Base-by-base conservation (phyloP, 1,140 invertebrate species). In the Hetaerina americana region DNA sequence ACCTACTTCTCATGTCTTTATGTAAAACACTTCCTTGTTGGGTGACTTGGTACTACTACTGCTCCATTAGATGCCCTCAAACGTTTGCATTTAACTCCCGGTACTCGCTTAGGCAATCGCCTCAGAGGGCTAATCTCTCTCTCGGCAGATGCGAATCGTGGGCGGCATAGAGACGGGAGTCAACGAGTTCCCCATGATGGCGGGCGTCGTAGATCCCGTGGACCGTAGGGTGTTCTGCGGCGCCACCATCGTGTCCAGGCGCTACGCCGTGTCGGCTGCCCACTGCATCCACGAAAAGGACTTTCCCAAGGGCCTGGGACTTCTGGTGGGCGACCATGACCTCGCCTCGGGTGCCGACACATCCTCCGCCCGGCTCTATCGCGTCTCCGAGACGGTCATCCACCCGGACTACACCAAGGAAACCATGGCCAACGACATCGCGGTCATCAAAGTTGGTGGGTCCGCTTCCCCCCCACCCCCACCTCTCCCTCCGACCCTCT, bases 131-230 rank as follows among this genome's bases (percentile, higher is more conserved):
- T n/a, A n/a, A n/a, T n/a, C n/a, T n/a, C n/a, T n/a, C n/a, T n/a
- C n/a, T n/a, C n/a, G n/a, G n/a, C 75, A 88, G 85, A 81, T 78
- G 0, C 82, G 84, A 73, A 89, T 90, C 70, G 87, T 89, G 0
- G 86, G 86, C 2, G 88, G 89, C 0, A 69, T 74, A 2, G 78
- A 85, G 69, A 85, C 88, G 0, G 81, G 78, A 3, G 78, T 87
- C 0, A 87, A 89, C 74, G 88, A 90, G 77, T 90, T 80, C 77
- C 87, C 87, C 0, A 85, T 87, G 83, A 88, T 89, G 87, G 86
- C 81, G 0, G 87, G 78, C 18, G 29, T 89, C 0, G 77, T 87
- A 0, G 83, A 87, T 74, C 57, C 77, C 22, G 66, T 73, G 1
- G 70, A 73, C 0, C 68, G 66, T 5, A 27, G 74, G 0, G 73